Base-by-base conservation (phyloP, 2,888 invertebrate species). In the Quadriops clusia region DNA sequence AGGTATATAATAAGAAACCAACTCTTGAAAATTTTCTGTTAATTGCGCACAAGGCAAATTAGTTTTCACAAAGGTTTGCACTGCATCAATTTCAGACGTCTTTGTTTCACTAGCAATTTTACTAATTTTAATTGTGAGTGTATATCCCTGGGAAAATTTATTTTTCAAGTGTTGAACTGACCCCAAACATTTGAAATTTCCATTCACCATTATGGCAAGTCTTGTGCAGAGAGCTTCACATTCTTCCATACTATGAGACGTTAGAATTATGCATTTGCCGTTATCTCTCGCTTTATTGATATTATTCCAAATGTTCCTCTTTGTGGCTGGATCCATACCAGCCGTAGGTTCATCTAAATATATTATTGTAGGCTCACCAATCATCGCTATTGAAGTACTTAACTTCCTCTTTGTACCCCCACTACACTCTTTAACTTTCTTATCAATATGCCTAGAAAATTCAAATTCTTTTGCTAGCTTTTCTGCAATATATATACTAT, bases 221-320 rank as follows among this genome's bases (percentile, higher is more conserved):
- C 83, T 65, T 2, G 81, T 77, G 55, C 85, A 86, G 11, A 86
- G 63, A 9, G 83, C 83, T 62, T 85, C 84, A 58, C 84, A 84
- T 59, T 86, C 85, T 60, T 84, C 84, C 81, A 85, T 83, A 54
- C 80, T 81, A 64, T 84, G 83, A 23, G 86, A 85, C 10, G 89
- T 89, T 35, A 89, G 65, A 35, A 89, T 68, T 30, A 89, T 72
- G 34, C 82, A 77, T 51, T 72, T 72, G 0, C 86, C 85, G 3
- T 71, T 63, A 33, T 76, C 74, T 23, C 81, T 65, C 18, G 79
- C 70, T 33, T 71, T 67, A 38, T 70, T 67, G 16, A 86, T 67
- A 9, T 77, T 75, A 45, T 79, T 68, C 89, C 89, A 89, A 6
- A 90, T 67, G 36, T 78, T 73, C 32, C 87, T 66, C 46, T 84